Evolutionary conservation across 2,888 invertebrate genomes (phyloP), one percentile per base, ranked within the genome.

Genomic region (Harpalus rufipes): DNA sequence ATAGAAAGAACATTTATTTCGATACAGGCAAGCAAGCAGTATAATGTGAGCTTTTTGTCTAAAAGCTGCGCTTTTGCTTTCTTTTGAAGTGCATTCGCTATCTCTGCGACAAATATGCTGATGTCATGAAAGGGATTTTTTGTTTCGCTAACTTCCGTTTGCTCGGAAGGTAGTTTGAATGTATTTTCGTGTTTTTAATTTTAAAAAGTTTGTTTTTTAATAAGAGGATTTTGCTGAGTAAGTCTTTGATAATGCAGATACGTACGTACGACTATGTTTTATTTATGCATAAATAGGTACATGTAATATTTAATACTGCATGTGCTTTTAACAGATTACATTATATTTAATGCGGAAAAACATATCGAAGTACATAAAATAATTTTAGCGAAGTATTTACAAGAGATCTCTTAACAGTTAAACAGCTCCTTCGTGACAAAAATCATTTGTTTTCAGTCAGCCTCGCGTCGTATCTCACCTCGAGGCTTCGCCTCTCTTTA

Each of bases 51-150:
- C 68, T 68, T 68, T 68, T 68, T 68, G 68, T 68, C 32, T 39
- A 68, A 63, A 68, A 68, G 68, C 68, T 68, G 39, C n/a, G 68
- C 68, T 68, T 68, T 68, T 68, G 68, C 68, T 68, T 68, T 39
- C 68, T 68, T 68, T 68, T 68, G 68, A 68, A 68, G 68, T 39
- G 68, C 68, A 68, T 7, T 68, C 68, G 68, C 68, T 63, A 63
- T 63, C 61, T 61, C 6, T 39, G 68, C 39, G 32, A 68, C 68
- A 68, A 68, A 68, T 39, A 68, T 39, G 39, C 68, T 68, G 68
- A 68, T 68, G 68, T 68, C 68, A 68, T 68, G 39, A 39, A 68
- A 68, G 68, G 68, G 32, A 32, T 68, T 68, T 68, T 68, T 68
- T 25, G 10, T 32, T 25, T 68, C 32, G 68, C 12, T 32, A 68